A percentile compares a stretch with the other conserved stretches of the same genome.
These are phyloP conservation scores for Lampropteryx suffumata DNA, from an alignment of 2,888 invertebrate genomes.

Conservation along the genomic window DNA sequence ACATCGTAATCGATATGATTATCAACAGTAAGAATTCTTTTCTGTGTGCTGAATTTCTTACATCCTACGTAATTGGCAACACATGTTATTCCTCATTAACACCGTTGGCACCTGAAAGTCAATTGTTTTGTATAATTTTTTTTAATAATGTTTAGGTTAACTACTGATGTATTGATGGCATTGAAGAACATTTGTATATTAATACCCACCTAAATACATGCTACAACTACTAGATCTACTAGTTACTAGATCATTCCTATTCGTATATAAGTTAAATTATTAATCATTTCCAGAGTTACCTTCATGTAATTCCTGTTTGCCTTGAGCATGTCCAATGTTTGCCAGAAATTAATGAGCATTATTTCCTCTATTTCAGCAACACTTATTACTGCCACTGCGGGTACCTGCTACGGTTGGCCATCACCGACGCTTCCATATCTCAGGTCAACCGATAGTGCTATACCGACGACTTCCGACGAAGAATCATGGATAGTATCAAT, in stretches of 20 bases:
- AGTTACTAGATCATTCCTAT: too few relatives aligned
- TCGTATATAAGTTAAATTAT: too few relatives aligned
- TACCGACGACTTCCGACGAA: conserved; percentile 75
- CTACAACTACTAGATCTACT: background rate
- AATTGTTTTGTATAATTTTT: conserved; percentile 23
- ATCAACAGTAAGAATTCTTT: conserved; percentile 29
- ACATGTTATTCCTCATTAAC: conserved; percentile 31
- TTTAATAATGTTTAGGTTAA: too few relatives aligned
- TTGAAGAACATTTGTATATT: too few relatives aligned
- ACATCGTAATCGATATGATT: conserved; percentile 30
- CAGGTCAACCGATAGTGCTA: conserved; percentile 65
- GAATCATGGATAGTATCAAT: conserved; percentile 86
- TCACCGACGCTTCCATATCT: conserved; percentile 83
- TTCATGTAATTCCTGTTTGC: conserved; percentile 5
- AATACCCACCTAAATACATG: too few relatives aligned
- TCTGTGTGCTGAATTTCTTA: conserved; percentile 23
- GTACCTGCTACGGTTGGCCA: conserved; percentile 84
- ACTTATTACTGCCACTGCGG: conserved; percentile 79
- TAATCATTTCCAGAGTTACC: conserved; percentile 10
- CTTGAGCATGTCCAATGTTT: conserved; percentile 5
- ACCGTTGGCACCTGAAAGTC: conserved; percentile 28
- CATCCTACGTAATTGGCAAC: conserved; percentile 32
- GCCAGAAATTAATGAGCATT: conserved; percentile 23
- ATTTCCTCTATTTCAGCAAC: conserved; percentile 68
- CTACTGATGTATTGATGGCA: background rate